Conservation (phyloP, 2,113 vertebrate genomes). For the Greenwoodochromis staneri region DNA sequence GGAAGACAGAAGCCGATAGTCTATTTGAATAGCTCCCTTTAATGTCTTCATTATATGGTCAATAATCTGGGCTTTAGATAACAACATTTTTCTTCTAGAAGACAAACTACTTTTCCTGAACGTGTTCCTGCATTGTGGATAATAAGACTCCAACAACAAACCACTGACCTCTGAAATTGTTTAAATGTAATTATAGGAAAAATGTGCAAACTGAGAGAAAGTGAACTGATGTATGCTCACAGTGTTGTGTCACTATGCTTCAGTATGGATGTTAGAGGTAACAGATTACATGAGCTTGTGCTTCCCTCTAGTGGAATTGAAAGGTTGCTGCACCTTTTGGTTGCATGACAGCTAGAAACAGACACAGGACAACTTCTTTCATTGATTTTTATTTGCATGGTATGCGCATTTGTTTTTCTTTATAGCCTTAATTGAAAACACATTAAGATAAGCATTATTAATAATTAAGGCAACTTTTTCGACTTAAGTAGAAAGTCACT, state of each 20-base stretch:
- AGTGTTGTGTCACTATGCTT: not conserved
- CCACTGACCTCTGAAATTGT: not conserved
- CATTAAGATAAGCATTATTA: not conserved
- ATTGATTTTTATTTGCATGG: not conserved
- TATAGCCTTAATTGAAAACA: not conserved
- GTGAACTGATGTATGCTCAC: not conserved
- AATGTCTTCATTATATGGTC: constrained; percentile 13
- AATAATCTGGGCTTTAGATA: constrained; percentile 14
- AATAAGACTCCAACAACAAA: not conserved
- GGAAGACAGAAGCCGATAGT: not conserved
- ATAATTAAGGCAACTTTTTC: not conserved
- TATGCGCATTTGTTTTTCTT: not conserved
- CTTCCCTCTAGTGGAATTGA: constrained; percentile 20
- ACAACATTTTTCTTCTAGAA: not conserved
- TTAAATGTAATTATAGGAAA: not conserved
- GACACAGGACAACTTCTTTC: not conserved
- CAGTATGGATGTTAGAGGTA: not conserved
- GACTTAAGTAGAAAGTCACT: not conserved
- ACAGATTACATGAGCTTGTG: not conserved
- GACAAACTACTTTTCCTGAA: not conserved
- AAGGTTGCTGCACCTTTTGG: not conserved
- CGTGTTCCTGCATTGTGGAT: not conserved
- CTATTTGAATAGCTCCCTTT: not conserved
- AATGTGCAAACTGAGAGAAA: not conserved
- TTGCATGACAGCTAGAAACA: not conserved